Base-by-base conservation (phyloP, 2,797 vertebrate species). In the Peromyscus eremicus region DNA sequence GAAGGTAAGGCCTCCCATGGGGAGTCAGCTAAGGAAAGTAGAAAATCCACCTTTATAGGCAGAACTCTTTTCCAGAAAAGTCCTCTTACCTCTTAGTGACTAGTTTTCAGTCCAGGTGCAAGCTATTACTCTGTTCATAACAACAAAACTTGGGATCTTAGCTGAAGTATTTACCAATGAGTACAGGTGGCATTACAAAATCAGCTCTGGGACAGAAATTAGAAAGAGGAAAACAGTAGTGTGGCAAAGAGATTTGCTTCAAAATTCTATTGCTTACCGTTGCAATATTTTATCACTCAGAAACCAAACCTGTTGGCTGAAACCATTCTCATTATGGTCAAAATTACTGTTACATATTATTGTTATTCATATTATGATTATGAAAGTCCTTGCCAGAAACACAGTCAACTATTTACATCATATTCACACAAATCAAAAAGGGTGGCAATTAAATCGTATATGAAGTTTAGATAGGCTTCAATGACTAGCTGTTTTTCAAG, bases 111-210 rank as follows among this genome's bases (percentile, higher is more conserved):
- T 80, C 84, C 97, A 97, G 97, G 91, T 98, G 94, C 89, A 97
- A 96, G 91, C 86, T 89, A 97, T 97, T 98, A 96, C 89, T 52
- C 70, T 91, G 82, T 94, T 94, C 96, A 80, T 92, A 79, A 92
- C 89, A 96, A 95, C 46, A 95, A 95, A 96, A 83, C 89, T 82
- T 94, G 91, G 95, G 94, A 90, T 95, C 66, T 92, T 92, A 87
- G 82, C 83, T 89, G 93, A 92, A 94, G 83, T 97, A 92, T 97
- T 98, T 98, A 94, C 95, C 97, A 97, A 94, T 12, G 37, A 95
- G 96, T 96, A 90, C 95, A 97, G 97, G 96, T 96, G 96, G 86
- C 89, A 77, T 73, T 79, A 96, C 81, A 96, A 97, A 97, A 92
- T 82, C 83, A 57, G 14, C n/a, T 94, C 94, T 91, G 85, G 70